Conservation (phyloP, 2,797 vertebrate genomes). For the Darevskia nairensis region DNA sequence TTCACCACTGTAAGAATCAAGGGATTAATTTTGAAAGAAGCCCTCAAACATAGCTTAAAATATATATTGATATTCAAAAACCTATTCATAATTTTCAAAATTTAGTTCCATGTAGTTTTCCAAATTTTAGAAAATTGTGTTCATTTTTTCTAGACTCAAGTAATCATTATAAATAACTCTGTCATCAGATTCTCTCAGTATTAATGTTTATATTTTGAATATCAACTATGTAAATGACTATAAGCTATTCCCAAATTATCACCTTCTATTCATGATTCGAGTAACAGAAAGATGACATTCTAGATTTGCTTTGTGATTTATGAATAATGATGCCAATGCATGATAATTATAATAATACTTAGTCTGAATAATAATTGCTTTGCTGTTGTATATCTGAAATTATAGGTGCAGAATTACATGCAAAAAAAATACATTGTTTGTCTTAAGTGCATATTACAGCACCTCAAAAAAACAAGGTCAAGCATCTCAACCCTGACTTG, state of each 20-base stretch:
- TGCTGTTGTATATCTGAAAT: conserved; percentile 18
- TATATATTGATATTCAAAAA: neutral
- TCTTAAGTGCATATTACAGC: conserved; percentile 1
- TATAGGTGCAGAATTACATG: neutral
- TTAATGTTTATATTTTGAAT: neutral
- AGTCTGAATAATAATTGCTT: conserved; percentile 20
- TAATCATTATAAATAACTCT: neutral
- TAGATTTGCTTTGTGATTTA: conserved; percentile 35
- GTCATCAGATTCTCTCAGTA: neutral
- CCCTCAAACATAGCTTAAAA: neutral
- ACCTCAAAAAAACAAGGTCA: conserved; percentile 13
- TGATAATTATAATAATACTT: conserved; percentile 32
- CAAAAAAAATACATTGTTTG: conserved; percentile 26
- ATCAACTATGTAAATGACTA: neutral
- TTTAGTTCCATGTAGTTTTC: neutral
- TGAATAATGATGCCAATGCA: conserved; percentile 38
- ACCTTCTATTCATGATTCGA: conserved; percentile 13
- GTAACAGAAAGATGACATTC: conserved; percentile 34
- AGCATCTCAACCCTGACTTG: neutral
- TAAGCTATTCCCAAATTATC: neutral
- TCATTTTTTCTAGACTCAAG: conserved; percentile 5
- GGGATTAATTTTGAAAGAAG: neutral
- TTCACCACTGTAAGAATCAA: neutral
- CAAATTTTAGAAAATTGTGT: neutral
- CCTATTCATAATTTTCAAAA: neutral